These are phyloP conservation scores for Tromatobia lineatoria DNA, from an alignment of 2,888 invertebrate genomes.

Conservation along the genomic window DNA sequence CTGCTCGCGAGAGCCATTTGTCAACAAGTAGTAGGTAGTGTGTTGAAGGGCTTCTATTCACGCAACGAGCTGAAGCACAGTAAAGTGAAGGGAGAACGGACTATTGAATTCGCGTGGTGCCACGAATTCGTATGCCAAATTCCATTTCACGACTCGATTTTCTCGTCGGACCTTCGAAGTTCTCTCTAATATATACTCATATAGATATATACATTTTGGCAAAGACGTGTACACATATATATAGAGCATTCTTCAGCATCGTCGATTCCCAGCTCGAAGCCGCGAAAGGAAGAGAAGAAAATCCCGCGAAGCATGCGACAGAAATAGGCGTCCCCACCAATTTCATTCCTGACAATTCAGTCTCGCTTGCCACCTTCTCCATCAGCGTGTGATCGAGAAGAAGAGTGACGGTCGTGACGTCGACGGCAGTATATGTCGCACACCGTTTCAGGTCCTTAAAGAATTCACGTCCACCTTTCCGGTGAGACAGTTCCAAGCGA, in stretches of 20 bases:
- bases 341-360: conserved; percentile 24
- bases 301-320: conserved; percentile 38
- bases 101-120: conserved; percentile 42
- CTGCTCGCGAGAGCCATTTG: conserved; percentile 55
- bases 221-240: conserved; percentile 1
- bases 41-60: conserved; percentile 28
- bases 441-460: conserved; percentile 39
- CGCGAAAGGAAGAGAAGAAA: conserved; percentile 27
- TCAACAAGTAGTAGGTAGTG: conserved; percentile 61
- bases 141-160: conserved; percentile 56
- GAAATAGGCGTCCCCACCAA: conserved; percentile 27
- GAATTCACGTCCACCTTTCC: conserved; percentile 48
- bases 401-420: conserved; percentile 46
- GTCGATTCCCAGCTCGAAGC: conserved; percentile 27
- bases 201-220: background rate
- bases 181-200: background rate
- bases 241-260: conserved; percentile 6
- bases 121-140: conserved; percentile 56
- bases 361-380: background rate
- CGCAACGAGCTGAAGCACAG: conserved; percentile 7
- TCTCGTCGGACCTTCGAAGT: conserved; percentile 23
- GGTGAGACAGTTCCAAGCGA: conserved; percentile 18
- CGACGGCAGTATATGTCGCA: conserved; percentile 16
- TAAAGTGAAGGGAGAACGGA: conserved; percentile 26
- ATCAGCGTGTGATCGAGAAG: conserved; percentile 35